Base-by-base conservation (phyloP, 1,140 invertebrate species). In the Archegozetes longisetosus region DNA sequence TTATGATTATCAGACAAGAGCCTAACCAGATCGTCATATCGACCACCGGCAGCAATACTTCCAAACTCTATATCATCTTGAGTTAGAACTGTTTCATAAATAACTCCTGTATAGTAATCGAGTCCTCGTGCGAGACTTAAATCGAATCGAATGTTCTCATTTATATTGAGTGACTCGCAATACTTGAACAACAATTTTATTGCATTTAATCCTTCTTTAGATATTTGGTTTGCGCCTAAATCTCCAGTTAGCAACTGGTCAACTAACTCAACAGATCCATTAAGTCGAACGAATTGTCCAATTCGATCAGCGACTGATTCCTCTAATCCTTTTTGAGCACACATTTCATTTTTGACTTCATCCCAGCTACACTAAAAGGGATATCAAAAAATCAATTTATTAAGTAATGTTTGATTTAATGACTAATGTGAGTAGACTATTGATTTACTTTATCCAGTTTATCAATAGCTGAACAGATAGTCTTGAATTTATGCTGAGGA, bases 61-160 rank as follows among this genome's bases (percentile, higher is more conserved):
- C 95, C 95, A 23, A 98, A 85, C 12, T 60, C 51, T 22, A 27
- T 14, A 49, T 64, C 13, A 50, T 63, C 50, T 66, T 69, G 82
- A 67, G 80, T 81, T 46, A 98, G 76, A 60, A 96, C 79, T 63
- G 89, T 93, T 80, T 99, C 96, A 76, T 91, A 99, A 67, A 99
- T 99, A 48, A 97, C 82, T 48, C 95, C 96, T 13, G 96, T 99
- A 68, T 99, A 99, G 73, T 99, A 99, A 76, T 99, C 96, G 32
- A 99, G 76, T 2, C 96, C 96, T 74, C 96, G 79, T 0, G 96
- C 96, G 28, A 99, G 75, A 72, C 94, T 97, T 61, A 98, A 75
- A 74, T 99, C 94, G 72, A 98, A 98, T 24, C 51, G 55, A 53
- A 66, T 28, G 0, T 23, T 20, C 22, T 64, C n/a, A n/a, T 51